Evolutionary conservation across 2,113 vertebrate species (phyloP), one percentile per base, ranked within the genome.

Genomic region (Zapornia atra): DNA sequence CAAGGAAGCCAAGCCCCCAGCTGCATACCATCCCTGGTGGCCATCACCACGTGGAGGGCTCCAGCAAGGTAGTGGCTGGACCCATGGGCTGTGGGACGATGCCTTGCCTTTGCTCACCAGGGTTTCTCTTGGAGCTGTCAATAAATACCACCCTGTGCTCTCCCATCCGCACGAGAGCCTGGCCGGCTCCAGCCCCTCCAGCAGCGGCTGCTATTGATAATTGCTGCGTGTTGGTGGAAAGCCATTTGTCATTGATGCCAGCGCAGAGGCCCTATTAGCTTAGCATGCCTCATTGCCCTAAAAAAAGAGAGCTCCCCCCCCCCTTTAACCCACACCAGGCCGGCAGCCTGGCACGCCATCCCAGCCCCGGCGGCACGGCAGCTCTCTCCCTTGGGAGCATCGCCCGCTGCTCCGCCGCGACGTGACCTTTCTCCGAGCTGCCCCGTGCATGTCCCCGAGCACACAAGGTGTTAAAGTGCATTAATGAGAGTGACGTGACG

Each of bases 61-160:
- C n/a, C 26, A 15, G 53, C 6, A 0, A 40, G 36, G 59, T n/a
- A 3, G 2, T 1, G 15, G 33, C 36, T 17, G 48, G 63, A 24
- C 36, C 36, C 1, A 1, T 9, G 3, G 29, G 8, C 18, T 8
- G 31, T 72, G 46, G 70, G 40, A 82, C 56, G 68, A 16, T 4
- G 28, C 54, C 15, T 63, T 16, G 17, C 17, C 50, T 63, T 61
- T 8, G 6, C 69, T 73, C 63, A 34, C 57, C 1, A 0, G 29
- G 78, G 22, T n/a, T 82, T 70, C n/a, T 38, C 33, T 18, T 2
- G 24, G 51, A 56, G 48, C 70, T 46, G 42, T 65, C 70, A 34
- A 84, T 6, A 2, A 15, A 29, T 7, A 22, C 46, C 3, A 0
- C 70, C 5, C 1, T 0, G 0, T 3, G 10, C 51, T 59, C 26